Evolutionary conservation across 2,888 invertebrate species (phyloP).

Genomic region (Pogonocherus hispidulus): DNA sequence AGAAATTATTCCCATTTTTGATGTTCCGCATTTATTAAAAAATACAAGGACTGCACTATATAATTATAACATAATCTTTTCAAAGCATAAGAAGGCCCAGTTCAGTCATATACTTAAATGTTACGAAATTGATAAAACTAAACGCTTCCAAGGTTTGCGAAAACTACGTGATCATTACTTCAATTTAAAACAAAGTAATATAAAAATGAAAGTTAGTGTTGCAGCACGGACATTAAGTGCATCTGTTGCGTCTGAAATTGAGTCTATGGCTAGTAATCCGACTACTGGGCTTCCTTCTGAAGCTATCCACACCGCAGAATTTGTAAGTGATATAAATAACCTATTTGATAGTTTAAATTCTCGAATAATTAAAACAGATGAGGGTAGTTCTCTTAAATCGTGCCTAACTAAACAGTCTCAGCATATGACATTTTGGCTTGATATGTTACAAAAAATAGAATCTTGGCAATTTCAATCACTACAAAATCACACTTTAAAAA

Average conservation of each 20-base stretch:
- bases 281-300: constrained; percentile 23
- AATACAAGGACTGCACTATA: background rate
- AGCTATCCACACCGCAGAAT: constrained; percentile 35
- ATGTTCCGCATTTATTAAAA: background rate
- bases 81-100: background rate
- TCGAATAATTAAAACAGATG: background rate
- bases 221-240: too few species aligned
- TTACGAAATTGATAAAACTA: background rate
- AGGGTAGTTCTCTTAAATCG: too few species aligned
- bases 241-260: too few species aligned
- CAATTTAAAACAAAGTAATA: too few species aligned
- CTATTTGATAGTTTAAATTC: constrained; percentile 34
- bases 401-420: too few species aligned
- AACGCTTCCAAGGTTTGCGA: background rate
- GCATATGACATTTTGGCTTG: constrained; percentile 32
- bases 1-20: too few species aligned
- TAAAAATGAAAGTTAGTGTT: too few species aligned
- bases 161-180: background rate
- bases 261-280: background rate
- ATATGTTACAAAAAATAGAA: constrained; percentile 18
- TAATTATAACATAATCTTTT: background rate
- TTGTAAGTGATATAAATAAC: constrained; percentile 25
- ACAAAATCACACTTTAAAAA: background rate
- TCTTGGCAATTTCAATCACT: constrained; percentile 31
- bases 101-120: background rate